A percentile compares a stretch with the other conserved stretches of the same genome.
These are phyloP conservation scores for Ochropleura leucogaster DNA, from an alignment of 2,888 invertebrate genomes.

Conservation along the genomic window DNA sequence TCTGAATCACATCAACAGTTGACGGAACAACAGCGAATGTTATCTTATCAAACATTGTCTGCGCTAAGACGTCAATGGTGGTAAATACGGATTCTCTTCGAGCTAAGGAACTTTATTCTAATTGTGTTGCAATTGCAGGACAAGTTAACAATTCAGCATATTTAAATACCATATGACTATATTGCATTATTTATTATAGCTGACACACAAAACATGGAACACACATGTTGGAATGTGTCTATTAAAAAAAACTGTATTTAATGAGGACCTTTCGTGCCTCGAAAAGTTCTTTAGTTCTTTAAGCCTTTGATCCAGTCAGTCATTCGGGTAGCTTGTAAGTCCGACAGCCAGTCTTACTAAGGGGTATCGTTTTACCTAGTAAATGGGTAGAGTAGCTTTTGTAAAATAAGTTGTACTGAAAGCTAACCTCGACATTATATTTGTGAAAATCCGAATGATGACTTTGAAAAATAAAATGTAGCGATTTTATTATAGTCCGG, in stretches of 20 bases:
- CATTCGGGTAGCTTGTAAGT: neutral
- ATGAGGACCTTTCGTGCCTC: neutral
- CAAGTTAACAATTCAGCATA: constrained; percentile 12
- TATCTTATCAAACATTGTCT: constrained; percentile 49
- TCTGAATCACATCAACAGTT: constrained; percentile 22
- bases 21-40: constrained; percentile 12
- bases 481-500: too few relatives aligned
- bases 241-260: neutral
- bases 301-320: neutral
- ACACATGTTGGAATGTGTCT: neutral
- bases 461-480: too few relatives aligned
- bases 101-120: constrained; percentile 50
- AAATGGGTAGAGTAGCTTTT: neutral
- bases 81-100: constrained; percentile 38
- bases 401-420: neutral
- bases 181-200: neutral
- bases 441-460: neutral
- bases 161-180: too few relatives aligned
- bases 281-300: neutral
- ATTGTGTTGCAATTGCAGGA: constrained; percentile 41
- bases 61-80: constrained; percentile 47
- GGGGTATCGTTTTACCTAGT: neutral
- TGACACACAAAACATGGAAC: neutral
- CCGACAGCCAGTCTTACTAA: neutral
- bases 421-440: neutral